Evolutionary conservation across 2,113 vertebrate species (phyloP).

Genomic region (Poicephalus meyeri): DNA sequence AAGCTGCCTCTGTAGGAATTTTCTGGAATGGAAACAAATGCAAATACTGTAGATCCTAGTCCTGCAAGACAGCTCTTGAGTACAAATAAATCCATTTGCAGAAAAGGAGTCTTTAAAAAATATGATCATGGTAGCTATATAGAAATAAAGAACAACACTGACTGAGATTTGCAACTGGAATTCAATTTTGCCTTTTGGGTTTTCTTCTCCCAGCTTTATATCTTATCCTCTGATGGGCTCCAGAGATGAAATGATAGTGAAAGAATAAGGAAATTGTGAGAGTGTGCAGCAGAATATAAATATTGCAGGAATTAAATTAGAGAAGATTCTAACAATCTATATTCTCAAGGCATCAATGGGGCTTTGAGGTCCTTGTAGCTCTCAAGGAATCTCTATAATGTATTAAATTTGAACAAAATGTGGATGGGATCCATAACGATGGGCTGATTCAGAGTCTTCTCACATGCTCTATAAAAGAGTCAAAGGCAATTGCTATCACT

Average conservation of each 20-base stretch:
- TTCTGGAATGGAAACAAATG: neutral
- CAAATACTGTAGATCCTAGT: neutral
- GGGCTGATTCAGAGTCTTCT: slow-evolving; percentile 21
- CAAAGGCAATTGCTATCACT: neutral
- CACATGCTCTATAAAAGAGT: neutral
- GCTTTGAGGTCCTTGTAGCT: slow-evolving; percentile 8
- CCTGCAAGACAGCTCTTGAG: neutral
- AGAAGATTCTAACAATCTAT: slow-evolving; percentile 34
- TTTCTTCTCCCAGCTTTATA: neutral
- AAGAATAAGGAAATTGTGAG: neutral
- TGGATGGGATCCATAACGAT: neutral
- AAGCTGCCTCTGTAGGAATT: neutral
- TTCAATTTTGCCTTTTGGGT: neutral
- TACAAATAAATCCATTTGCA: neutral
- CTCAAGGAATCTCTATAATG: neutral
- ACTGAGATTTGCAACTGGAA: neutral
- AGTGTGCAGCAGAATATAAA: neutral
- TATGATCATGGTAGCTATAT: neutral
- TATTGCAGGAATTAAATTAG: neutral
- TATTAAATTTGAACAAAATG: slow-evolving; percentile 3
- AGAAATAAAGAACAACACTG: neutral
- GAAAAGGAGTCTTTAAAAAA: neutral
- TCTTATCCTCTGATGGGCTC: neutral
- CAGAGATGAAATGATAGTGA: neutral
- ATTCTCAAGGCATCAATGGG: slow-evolving; percentile 2